phyloP scores from a whole-genome alignment of 2,888 invertebrate genomes.

The Ophraella communa region DNA sequence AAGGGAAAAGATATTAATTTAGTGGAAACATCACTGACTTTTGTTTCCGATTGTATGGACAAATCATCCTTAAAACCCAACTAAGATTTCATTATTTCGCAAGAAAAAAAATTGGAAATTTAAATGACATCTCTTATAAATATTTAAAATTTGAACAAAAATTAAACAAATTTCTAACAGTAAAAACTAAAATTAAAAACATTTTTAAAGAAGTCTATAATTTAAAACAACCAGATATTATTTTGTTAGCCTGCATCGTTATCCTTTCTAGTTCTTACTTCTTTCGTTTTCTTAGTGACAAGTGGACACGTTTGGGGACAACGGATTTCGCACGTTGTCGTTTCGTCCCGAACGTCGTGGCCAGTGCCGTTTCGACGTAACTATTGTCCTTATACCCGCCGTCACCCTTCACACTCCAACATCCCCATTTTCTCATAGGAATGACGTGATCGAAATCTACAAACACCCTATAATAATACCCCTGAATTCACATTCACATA shows the following conservation, averaged over 20 bases:
- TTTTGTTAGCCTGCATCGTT: too few relatives aligned
- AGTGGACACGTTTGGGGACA: slow-evolving; percentile 51
- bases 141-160: too few relatives aligned
- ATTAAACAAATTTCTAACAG: too few relatives aligned
- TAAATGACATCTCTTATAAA: too few relatives aligned
- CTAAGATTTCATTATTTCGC: too few relatives aligned
- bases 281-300: slow-evolving; percentile 45
- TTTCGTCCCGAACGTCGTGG: slow-evolving; percentile 23
- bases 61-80: too few relatives aligned
- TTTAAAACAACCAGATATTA: not conserved
- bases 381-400: slow-evolving; percentile 14
- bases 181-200: too few relatives aligned
- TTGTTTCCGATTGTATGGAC: too few relatives aligned
- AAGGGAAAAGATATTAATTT: too few relatives aligned
- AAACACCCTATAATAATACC: slow-evolving; percentile 50
- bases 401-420: slow-evolving; percentile 4
- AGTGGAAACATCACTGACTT: too few relatives aligned
- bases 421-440: slow-evolving; percentile 17
- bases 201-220: not conserved
- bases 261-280: slow-evolving; percentile 26
- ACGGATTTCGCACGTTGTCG: slow-evolving; percentile 39
- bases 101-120: too few relatives aligned
- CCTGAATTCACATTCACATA: slow-evolving; percentile 53
- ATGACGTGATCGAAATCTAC: slow-evolving; percentile 46
- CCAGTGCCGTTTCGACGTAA: slow-evolving; percentile 17